Evolutionary conservation across 2,888 invertebrate genomes (phyloP).

Genomic region (Polietes domitor): DNA sequence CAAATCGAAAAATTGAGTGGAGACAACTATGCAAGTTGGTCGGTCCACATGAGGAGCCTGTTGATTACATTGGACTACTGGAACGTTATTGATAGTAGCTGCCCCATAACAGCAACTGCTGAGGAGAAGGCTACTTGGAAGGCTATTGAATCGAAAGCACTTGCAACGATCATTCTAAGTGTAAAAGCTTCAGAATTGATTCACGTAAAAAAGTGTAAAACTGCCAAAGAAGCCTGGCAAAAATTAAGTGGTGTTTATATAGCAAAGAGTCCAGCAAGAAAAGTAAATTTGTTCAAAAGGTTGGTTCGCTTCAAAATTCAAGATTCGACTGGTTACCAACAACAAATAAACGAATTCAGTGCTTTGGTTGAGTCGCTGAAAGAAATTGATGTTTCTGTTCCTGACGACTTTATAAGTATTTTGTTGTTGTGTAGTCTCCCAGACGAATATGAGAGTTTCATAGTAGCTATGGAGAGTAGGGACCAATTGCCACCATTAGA

Average conservation of each 20-base stretch:
- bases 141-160: too few species aligned
- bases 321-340: conserved; percentile 16
- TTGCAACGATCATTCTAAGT: too few species aligned
- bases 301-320: conserved; percentile 51
- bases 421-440: conserved; percentile 57
- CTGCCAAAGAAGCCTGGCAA: conserved; percentile 36
- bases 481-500: conserved; percentile 54
- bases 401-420: conserved; percentile 58
- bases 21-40: conserved; percentile 45
- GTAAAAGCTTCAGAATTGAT: too few species aligned
- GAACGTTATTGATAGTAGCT: too few species aligned
- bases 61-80: too few species aligned
- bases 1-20: conserved; percentile 6
- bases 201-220: not conserved
- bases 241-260: conserved; percentile 1
- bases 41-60: too few species aligned
- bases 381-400: conserved; percentile 49
- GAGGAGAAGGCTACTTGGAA: too few species aligned
- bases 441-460: conserved; percentile 61
- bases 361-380: conserved; percentile 48
- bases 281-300: conserved; percentile 57
- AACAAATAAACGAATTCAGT: conserved; percentile 59
- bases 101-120: too few species aligned
- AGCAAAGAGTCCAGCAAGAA: conserved; percentile 38
- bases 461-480: conserved; percentile 63